Conservation (phyloP, 2,888 invertebrate species). For the Troilus luridus region DNA sequence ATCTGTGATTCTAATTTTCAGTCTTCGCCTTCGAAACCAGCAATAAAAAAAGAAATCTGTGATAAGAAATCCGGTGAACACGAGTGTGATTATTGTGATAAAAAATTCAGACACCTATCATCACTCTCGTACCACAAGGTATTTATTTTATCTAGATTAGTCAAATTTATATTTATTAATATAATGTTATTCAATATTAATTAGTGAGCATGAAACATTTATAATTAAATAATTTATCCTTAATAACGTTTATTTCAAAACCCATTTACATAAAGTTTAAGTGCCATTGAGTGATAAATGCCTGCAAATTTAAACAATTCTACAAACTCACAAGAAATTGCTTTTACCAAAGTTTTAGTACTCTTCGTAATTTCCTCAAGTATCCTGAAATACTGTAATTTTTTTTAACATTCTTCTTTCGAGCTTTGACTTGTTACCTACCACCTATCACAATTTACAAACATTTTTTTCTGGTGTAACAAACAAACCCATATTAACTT, state of each 20-base stretch:
- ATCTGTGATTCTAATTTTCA: neutral
- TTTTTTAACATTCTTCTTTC: too few relatives aligned
- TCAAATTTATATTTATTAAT: neutral
- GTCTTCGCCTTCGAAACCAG: neutral
- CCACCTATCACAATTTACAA: too few relatives aligned
- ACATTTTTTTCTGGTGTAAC: too few relatives aligned
- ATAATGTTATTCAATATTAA: neutral
- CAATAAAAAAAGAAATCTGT: constrained; percentile 13
- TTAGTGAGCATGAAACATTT: neutral
- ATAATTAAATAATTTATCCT: neutral
- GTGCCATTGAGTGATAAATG: too few relatives aligned
- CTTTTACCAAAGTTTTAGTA: too few relatives aligned
- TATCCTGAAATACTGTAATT: too few relatives aligned
- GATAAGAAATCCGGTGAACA: constrained; percentile 48
- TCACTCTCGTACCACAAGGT: constrained; percentile 80
- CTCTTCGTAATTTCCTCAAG: too few relatives aligned
- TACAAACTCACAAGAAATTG: too few relatives aligned
- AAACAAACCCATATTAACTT: too few relatives aligned
- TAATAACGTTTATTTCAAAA: neutral
- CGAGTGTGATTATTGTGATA: constrained; percentile 79
- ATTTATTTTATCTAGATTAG: neutral
- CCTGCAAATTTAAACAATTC: too few relatives aligned
- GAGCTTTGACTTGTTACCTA: too few relatives aligned
- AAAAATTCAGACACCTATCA: constrained; percentile 80
- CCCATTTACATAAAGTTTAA: neutral